Conservation (phyloP, 2,797 vertebrate genomes). For the Pampus argenteus region DNA sequence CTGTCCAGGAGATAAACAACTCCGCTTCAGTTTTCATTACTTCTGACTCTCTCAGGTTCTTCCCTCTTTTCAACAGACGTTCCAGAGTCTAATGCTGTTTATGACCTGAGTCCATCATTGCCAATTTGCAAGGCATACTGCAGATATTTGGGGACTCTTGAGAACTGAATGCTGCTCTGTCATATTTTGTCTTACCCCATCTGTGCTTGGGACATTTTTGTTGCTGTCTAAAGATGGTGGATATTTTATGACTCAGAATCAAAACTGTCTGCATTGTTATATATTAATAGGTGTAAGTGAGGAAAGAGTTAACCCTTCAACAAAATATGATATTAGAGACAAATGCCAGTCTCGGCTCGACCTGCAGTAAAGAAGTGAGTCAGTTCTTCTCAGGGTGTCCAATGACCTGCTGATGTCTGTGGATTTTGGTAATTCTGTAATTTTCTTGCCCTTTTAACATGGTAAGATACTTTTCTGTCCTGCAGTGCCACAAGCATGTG, state of each 20-base stretch:
- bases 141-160: slow-evolving; percentile 6
- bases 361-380: slow-evolving; percentile 27
- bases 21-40: slow-evolving; percentile 35
- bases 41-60: slow-evolving; percentile 12
- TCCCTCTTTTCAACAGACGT: slow-evolving; percentile 25
- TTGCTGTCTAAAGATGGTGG: neutral
- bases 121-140: slow-evolving; percentile 26
- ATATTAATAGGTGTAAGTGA: neutral
- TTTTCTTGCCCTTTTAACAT: slow-evolving; percentile 34
- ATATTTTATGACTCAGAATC: neutral
- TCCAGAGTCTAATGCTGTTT: slow-evolving; percentile 19
- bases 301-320: slow-evolving; percentile 5
- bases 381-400: slow-evolving; percentile 32
- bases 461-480: slow-evolving; percentile 1
- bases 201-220: slow-evolving; percentile 20
- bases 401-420: slow-evolving; percentile 43
- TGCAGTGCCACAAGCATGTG: slow-evolving; percentile 6
- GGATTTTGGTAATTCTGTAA: slow-evolving; percentile 35
- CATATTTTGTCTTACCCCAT: slow-evolving; percentile 38
- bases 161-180: slow-evolving; percentile 14
- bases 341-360: slow-evolving; percentile 28
- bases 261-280: neutral
- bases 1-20: slow-evolving; percentile 55
- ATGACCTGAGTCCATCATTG: slow-evolving; percentile 39
- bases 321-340: neutral